Evolutionary conservation across 2,888 invertebrate genomes (phyloP).

Genomic region (Laspeyria flexula): DNA sequence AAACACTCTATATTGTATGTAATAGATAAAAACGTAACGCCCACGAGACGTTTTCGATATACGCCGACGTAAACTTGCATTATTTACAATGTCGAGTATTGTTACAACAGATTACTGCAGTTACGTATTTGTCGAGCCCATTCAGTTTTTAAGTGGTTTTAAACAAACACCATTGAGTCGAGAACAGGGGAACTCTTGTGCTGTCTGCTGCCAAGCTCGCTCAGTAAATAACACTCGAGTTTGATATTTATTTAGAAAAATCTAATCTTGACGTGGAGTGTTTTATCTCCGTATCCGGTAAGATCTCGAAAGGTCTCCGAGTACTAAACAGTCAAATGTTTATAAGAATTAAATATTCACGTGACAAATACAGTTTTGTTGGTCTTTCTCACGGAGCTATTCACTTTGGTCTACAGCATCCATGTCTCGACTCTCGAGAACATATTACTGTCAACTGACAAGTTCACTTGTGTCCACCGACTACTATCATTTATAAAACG

Average conservation of each 20-base stretch:
- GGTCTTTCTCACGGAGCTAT: slow-evolving; percentile 68
- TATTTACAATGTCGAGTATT: slow-evolving; percentile 60
- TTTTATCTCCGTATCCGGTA: slow-evolving; percentile 75
- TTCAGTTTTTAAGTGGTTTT: slow-evolving; percentile 76
- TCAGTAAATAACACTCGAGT: slow-evolving; percentile 63
- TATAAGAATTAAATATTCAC: slow-evolving; percentile 59
- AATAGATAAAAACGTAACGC: slow-evolving; percentile 49
- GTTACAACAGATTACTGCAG: slow-evolving; percentile 72
- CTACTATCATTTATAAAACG: slow-evolving; percentile 61
- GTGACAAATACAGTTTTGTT: slow-evolving; percentile 53
- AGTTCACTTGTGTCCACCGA: slow-evolving; percentile 28
- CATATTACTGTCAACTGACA: slow-evolving; percentile 26
- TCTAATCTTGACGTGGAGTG: slow-evolving; percentile 72
- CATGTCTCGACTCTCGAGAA: neutral
- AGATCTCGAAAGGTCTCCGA: slow-evolving; percentile 47
- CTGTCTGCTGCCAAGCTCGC: slow-evolving; percentile 62
- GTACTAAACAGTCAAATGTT: slow-evolving; percentile 53
- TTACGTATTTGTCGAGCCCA: slow-evolving; percentile 69
- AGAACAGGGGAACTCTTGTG: slow-evolving; percentile 69
- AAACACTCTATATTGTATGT: slow-evolving; percentile 39
- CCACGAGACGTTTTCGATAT: slow-evolving; percentile 41
- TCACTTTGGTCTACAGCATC: neutral
- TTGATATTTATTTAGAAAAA: slow-evolving; percentile 72
- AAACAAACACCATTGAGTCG: slow-evolving; percentile 76
- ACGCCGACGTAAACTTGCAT: slow-evolving; percentile 40